phyloP scores from a whole-genome alignment of 2,797 vertebrate genomes.

The Gouania willdenowi region DNA sequence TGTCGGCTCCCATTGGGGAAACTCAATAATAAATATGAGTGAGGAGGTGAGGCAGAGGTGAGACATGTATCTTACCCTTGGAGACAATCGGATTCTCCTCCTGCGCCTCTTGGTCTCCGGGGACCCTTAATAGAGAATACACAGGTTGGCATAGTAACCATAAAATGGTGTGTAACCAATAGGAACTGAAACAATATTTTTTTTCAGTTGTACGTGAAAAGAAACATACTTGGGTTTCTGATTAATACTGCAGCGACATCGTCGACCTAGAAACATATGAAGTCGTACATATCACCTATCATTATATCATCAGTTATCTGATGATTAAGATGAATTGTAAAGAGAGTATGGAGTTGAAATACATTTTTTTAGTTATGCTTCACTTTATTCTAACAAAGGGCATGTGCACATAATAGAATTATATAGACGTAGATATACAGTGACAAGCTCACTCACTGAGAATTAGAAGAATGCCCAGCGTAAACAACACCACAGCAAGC shows the following conservation, averaged over 20 bases:
- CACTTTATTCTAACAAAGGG: neutral
- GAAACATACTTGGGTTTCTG: constrained; percentile 69
- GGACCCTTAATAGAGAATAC: constrained; percentile 73
- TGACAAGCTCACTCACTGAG: constrained; percentile 80
- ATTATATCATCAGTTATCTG: no score
- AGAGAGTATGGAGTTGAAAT: no score
- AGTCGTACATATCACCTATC: no score
- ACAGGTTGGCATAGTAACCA: constrained; percentile 33
- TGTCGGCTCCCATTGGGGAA: constrained; percentile 1
- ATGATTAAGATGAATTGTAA: no score
- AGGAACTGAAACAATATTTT: neutral
- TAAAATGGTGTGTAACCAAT: neutral
- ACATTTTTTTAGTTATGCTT: no score
- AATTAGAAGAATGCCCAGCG: constrained; percentile 91
- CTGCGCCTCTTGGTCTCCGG: constrained; percentile 86
- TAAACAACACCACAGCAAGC: constrained; percentile 90
- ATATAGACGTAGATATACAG: neutral
- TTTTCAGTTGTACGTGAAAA: neutral
- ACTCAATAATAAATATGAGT: constrained; percentile 22
- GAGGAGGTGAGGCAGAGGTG: constrained; percentile 12
- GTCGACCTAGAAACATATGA: constrained; percentile 77
- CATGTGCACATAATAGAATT: neutral
- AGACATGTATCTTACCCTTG: constrained; percentile 76
- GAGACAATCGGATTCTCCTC: constrained; percentile 85
- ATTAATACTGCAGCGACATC: constrained; percentile 78